Evolutionary conservation across 2,888 invertebrate species (phyloP).

Genomic region (Silvanus unidentatus): DNA sequence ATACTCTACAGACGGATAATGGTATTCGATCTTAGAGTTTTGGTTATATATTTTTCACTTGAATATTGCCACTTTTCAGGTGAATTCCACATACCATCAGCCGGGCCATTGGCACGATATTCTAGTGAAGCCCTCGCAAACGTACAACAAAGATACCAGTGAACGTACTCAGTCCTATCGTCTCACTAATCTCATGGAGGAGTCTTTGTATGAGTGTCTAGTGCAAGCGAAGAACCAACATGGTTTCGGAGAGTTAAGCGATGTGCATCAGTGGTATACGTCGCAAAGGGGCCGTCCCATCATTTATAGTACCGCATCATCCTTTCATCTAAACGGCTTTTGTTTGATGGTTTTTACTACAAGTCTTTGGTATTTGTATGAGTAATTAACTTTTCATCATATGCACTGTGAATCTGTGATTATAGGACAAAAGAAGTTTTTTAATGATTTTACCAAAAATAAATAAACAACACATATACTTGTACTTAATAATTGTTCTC

Average conservation of each 20-base stretch:
- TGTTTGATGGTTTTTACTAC: too few relatives aligned
- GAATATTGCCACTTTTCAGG: slow-evolving; percentile 40
- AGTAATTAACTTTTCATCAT: too few relatives aligned
- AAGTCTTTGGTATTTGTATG: too few relatives aligned
- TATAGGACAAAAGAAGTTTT: too few relatives aligned
- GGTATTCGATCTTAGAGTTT: too few relatives aligned
- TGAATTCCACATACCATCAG: slow-evolving; percentile 49
- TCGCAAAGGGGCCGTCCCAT: slow-evolving; percentile 36
- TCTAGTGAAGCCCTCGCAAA: slow-evolving; percentile 44
- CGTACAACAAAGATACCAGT: slow-evolving; percentile 38
- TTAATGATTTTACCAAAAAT: too few relatives aligned
- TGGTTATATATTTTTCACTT: slow-evolving; percentile 19
- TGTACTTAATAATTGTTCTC: too few relatives aligned
- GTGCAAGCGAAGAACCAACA: slow-evolving; percentile 54
- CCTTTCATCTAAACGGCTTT: too few relatives aligned
- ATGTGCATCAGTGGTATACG: slow-evolving; percentile 52
- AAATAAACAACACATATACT: too few relatives aligned
- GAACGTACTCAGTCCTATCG: slow-evolving; percentile 47
- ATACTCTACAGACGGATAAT: slow-evolving; percentile 57
- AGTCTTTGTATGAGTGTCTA: slow-evolving; percentile 52
- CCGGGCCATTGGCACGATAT: slow-evolving; percentile 53
- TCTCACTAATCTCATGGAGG: slow-evolving; percentile 48
- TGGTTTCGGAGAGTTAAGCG: slow-evolving; percentile 53
- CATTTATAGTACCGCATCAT: neutral
- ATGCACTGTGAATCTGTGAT: too few relatives aligned